These are phyloP conservation scores for Tokudaia muenninki DNA, from an alignment of 2,797 vertebrate species.

Conservation along the genomic window DNA sequence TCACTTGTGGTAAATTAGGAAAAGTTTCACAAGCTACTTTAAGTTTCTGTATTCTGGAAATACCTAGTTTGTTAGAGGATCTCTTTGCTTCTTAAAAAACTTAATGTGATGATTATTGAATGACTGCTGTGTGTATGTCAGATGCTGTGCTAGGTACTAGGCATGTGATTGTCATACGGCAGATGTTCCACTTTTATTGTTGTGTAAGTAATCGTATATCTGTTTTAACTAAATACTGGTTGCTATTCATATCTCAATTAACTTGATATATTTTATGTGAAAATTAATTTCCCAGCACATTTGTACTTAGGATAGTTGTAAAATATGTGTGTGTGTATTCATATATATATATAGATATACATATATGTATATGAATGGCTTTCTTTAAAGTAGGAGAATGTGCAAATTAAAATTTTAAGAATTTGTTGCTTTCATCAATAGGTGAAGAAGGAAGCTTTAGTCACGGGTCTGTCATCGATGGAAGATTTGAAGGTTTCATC, in stretches of 20 bases:
- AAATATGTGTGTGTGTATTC: background rate
- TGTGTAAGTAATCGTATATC: background rate
- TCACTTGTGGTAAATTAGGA: constrained; percentile 1
- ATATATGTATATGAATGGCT: background rate
- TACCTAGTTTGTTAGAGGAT: constrained; percentile 39
- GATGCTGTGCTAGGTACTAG: background rate
- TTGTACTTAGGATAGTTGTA: constrained; percentile 51
- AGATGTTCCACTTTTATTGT: constrained; percentile 28
- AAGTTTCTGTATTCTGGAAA: constrained; percentile 55
- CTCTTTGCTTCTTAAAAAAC: constrained; percentile 29
- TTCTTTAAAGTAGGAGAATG: constrained; percentile 49
- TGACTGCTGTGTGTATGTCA: background rate
- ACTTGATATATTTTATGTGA: constrained; percentile 55
- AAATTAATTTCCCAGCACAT: constrained; percentile 59
- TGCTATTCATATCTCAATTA: constrained; percentile 58
- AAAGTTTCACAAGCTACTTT: constrained; percentile 49
- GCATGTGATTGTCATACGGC: background rate
- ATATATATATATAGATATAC: too few species aligned
- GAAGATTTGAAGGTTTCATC: constrained; percentile 98
- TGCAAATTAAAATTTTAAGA: constrained; percentile 65
- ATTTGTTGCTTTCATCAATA: constrained; percentile 83
- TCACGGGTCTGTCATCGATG: constrained; percentile 96
- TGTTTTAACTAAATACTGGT: constrained; percentile 45
- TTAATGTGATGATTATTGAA: constrained; percentile 4
- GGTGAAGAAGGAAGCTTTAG: constrained; percentile 95